phyloP scores from a whole-genome alignment of 1,140 invertebrate genomes.

The Hirudo medicinalis region DNA sequence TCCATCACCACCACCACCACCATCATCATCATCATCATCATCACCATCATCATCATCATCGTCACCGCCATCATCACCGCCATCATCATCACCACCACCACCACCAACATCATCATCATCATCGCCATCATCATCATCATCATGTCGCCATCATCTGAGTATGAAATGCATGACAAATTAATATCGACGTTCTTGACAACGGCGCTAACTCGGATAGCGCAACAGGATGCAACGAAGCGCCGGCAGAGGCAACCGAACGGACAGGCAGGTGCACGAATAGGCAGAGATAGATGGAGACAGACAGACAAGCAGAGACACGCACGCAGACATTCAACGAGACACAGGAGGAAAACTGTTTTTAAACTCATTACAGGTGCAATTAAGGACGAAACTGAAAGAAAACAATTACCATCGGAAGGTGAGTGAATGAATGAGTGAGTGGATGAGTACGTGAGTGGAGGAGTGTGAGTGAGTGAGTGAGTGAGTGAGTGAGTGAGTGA shows the following conservation, averaged over 20 bases:
- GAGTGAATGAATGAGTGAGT: neutral
- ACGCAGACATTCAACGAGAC: neutral
- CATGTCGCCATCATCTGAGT: neutral
- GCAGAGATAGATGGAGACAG: neutral
- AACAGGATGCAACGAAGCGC: neutral
- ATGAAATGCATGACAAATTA: conserved; percentile 1
- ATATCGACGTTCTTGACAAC: neutral
- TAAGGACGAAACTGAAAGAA: neutral
- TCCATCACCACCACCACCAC: too few relatives aligned
- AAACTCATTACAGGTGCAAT: neutral
- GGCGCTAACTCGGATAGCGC: neutral
- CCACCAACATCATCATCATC: too few relatives aligned
- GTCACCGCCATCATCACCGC: neutral
- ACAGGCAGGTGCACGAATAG: neutral
- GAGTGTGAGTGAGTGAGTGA: conserved; percentile 2
- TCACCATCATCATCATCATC: neutral
- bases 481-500: neutral
- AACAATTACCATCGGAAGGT: neutral
- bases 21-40: neutral
- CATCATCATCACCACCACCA: too few relatives aligned
- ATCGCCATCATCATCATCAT: neutral
- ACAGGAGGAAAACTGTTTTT: neutral
- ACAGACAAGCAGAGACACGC: conserved; percentile 13
- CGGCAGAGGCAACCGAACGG: neutral
- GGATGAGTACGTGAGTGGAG: neutral